Base-by-base conservation (phyloP, 1,140 invertebrate species). In the Formica selysi region DNA sequence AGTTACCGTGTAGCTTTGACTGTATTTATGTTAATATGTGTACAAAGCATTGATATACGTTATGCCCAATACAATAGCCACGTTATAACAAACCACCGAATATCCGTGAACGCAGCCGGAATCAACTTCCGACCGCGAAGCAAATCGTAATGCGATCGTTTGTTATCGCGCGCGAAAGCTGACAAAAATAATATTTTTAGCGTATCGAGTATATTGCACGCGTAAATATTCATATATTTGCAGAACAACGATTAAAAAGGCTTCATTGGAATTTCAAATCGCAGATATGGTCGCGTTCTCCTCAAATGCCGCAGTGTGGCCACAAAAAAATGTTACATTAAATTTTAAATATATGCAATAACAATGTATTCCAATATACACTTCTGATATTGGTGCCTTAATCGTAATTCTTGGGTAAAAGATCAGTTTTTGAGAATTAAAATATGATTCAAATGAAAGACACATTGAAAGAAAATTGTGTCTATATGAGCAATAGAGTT, bases 101-200 rank as follows among this genome's bases (percentile, higher is more conserved):
- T 83, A 61, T 83, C 79, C 68, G 68, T 26, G 79, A 73, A 73
- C 54, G 36, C 29, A 71, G 79, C 79, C 68, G 38, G 68, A 74
- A 61, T 83, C 79, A 61, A 74, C 79, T 83, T 83, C 79, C 79
- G 79, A 59, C 54, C 54, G 68, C 68, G 54, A 8, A 22, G 54
- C 68, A 83, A 73, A 74, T 74, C 79, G 68, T 85, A 85, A 85
- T 78, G 44, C 71, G 74, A 64, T 85, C 59, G 44, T 51, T 67
- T 71, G 51, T 85, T 85, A 64, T 54, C 54, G 74, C 2, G 10
- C 51, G 22, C 48, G 13, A 64, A 51, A 38, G 41, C 32, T 85
- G 71, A 67, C 74, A 78, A 85, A 67, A 85, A 76, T 79, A 79
- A 65, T 79, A 65, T 79, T 85, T 84, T 85, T 64, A 65, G 32